phyloP scores from a whole-genome alignment of 1,140 invertebrate genomes.

The Meteorus sp. region DNA sequence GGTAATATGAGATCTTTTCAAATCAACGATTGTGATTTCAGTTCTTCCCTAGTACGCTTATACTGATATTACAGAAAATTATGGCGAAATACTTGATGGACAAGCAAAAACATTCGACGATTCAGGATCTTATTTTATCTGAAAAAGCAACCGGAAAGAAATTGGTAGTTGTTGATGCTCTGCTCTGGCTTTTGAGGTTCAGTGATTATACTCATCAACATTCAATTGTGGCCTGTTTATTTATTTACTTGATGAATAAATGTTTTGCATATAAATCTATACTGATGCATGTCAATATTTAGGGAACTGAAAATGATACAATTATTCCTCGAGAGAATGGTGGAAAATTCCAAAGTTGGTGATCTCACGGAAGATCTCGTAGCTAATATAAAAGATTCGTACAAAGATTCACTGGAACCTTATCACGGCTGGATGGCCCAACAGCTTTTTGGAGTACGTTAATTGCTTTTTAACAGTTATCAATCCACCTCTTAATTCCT shows the following conservation, averaged over 20 bases:
- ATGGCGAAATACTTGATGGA: slow-evolving; percentile 60
- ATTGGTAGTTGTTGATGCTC: slow-evolving; percentile 61
- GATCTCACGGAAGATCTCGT: slow-evolving; percentile 60
- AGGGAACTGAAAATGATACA: slow-evolving; percentile 67
- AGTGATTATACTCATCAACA: slow-evolving; percentile 1
- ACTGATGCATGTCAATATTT: slow-evolving; percentile 35
- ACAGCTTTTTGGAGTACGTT: slow-evolving; percentile 66
- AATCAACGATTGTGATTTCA: no score
- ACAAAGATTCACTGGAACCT: slow-evolving; percentile 65
- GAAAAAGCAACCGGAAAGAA: slow-evolving; percentile 59
- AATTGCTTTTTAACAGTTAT: slow-evolving; percentile 22
- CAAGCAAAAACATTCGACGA: slow-evolving; percentile 60
- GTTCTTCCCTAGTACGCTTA: background rate
- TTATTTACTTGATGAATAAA: background rate
- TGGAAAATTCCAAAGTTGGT: slow-evolving; percentile 56
- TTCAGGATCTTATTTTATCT: slow-evolving; percentile 68
- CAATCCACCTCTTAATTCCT: no score
- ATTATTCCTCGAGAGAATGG: slow-evolving; percentile 62
- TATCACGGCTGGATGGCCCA: slow-evolving; percentile 71
- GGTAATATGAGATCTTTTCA: slow-evolving; percentile 64
- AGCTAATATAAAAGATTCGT: slow-evolving; percentile 63
- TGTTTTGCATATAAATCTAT: background rate
- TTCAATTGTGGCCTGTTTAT: slow-evolving; percentile 20
- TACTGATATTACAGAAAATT: slow-evolving; percentile 63
- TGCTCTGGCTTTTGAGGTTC: slow-evolving; percentile 72